Evolutionary conservation across 2,888 invertebrate genomes (phyloP).

Genomic region (Electrophaes corylata): DNA sequence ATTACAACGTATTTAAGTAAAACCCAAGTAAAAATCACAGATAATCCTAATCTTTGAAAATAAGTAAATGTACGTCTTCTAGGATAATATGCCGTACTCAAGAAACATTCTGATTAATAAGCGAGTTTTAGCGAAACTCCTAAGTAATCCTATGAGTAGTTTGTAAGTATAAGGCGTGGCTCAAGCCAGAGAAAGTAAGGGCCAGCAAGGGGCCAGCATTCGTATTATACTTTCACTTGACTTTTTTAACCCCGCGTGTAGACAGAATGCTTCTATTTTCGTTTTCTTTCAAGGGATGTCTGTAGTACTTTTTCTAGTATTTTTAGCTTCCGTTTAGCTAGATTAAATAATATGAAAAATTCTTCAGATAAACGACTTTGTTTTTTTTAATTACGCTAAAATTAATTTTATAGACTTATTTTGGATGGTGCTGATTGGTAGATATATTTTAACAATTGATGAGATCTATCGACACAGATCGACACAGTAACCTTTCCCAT

Average conservation of each 20-base stretch:
- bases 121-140: conserved; percentile 5
- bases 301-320: conserved; percentile 23
- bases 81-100: conserved; percentile 4
- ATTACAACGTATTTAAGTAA: too few relatives aligned
- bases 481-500: conserved; percentile 53
- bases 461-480: conserved; percentile 37
- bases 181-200: conserved; percentile 74
- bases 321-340: conserved; percentile 25
- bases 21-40: not conserved
- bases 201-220: conserved; percentile 63
- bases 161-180: conserved; percentile 48
- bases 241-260: conserved; percentile 58
- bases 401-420: not conserved
- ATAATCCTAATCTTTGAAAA: conserved; percentile 4
- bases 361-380: too few relatives aligned
- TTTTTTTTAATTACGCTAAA: too few relatives aligned
- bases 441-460: conserved; percentile 3
- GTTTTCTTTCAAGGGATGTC: conserved; percentile 24
- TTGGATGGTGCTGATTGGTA: not conserved
- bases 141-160: conserved; percentile 21
- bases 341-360: conserved; percentile 1
- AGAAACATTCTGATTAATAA: conserved; percentile 19
- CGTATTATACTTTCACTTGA: conserved; percentile 66
- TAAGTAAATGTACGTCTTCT: conserved; percentile 3
- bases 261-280: conserved; percentile 34